phyloP scores from a whole-genome alignment of 2,888 invertebrate species.

The Orthonychiurus folsomi region DNA sequence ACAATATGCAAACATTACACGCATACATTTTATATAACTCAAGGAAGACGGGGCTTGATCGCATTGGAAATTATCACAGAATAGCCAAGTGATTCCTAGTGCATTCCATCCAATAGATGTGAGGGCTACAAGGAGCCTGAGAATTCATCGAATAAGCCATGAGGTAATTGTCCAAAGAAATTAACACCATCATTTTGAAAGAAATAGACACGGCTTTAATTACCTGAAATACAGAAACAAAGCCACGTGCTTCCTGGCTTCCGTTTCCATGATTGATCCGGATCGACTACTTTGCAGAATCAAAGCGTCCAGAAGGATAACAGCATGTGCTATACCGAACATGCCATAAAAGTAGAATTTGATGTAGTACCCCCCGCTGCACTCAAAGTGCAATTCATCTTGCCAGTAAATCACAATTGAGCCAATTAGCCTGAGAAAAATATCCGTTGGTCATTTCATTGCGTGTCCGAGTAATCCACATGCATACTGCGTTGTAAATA shows the following conservation, averaged over 20 bases:
- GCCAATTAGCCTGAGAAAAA: conserved; percentile 4
- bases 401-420: conserved; percentile 2
- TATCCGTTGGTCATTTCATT: not conserved
- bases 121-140: conserved; percentile 60
- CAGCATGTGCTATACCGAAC: not conserved
- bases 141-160: too few relatives aligned
- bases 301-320: not conserved
- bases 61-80: conserved; percentile 60
- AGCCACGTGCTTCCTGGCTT: conserved; percentile 4
- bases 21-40: conserved; percentile 64
- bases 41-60: conserved; percentile 53
- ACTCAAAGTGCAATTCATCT: not conserved
- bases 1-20: too few relatives aligned
- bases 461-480: not conserved
- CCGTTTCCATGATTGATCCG: conserved; percentile 7
- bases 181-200: not conserved
- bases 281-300: not conserved
- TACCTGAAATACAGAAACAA: conserved; percentile 8
- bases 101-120: conserved; percentile 69
- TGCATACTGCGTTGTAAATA: not conserved
- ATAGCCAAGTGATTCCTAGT: conserved; percentile 72
- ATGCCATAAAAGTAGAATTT: conserved; percentile 7
- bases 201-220: too few relatives aligned
- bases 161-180: not conserved
- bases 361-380: not conserved